Conservation (phyloP, 2,888 invertebrate genomes). For the Plutella xylostella region DNA sequence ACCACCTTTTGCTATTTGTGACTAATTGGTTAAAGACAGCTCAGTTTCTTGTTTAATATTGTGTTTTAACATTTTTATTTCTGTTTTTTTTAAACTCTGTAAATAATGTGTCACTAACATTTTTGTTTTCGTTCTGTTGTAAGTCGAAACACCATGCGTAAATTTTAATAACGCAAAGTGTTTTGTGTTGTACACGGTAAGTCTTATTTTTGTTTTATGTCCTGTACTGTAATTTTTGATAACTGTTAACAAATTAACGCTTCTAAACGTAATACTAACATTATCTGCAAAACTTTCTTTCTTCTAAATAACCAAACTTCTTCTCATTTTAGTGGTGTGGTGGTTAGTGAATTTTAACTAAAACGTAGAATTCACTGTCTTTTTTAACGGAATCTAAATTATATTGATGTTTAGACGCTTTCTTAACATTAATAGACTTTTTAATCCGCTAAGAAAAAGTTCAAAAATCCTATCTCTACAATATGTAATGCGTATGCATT, state of each 20-base stretch:
- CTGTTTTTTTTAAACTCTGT: constrained; percentile 27
- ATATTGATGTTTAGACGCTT: neutral
- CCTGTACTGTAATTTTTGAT: constrained; percentile 13
- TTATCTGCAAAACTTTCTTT: constrained; percentile 10
- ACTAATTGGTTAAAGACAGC: constrained; percentile 62
- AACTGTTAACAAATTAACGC: constrained; percentile 35
- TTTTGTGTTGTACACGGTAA: constrained; percentile 35
- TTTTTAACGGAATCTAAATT: neutral
- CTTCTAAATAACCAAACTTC: constrained; percentile 20
- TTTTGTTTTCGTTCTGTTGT: constrained; percentile 13
- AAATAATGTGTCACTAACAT: constrained; percentile 44
- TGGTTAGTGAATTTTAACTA: constrained; percentile 34
- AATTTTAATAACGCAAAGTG: constrained; percentile 19
- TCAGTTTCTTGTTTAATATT: constrained; percentile 32
- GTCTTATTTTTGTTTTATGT: constrained; percentile 36
- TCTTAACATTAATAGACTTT: constrained; percentile 14
- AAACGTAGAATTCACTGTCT: constrained; percentile 5
- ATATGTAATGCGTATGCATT: constrained; percentile 39
- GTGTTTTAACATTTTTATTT: constrained; percentile 25
- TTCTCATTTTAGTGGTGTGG: constrained; percentile 56
- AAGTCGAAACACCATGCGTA: constrained; percentile 18
- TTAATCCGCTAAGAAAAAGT: constrained; percentile 27
- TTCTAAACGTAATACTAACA: constrained; percentile 31
- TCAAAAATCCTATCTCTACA: constrained; percentile 57
- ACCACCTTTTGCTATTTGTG: constrained; percentile 55